Evolutionary conservation across 2,797 vertebrate species (phyloP).

Genomic region (Mormyrus proboscirostris): DNA sequence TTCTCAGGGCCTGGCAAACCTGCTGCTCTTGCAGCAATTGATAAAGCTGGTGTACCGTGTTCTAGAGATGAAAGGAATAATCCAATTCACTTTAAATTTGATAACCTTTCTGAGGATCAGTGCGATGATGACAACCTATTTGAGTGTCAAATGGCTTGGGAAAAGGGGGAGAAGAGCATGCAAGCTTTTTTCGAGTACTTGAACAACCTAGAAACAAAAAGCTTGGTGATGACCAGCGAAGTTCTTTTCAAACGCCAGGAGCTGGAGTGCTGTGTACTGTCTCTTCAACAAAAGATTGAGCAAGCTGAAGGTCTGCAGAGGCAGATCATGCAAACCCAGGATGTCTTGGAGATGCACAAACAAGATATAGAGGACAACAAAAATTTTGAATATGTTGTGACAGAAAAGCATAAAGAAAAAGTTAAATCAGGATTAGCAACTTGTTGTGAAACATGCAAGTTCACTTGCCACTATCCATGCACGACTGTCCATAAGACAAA

Average conservation of each 20-base stretch:
- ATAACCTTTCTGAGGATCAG: constrained; percentile 15
- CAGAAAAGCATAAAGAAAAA: too few species aligned
- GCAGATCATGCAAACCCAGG: constrained; percentile 6
- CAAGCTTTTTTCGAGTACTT: constrained; percentile 10
- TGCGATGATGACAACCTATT: too few species aligned
- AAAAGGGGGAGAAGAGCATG: background rate
- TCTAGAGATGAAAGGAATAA: background rate
- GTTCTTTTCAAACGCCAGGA: constrained; percentile 12
- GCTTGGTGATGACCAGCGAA: background rate
- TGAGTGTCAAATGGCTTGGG: background rate
- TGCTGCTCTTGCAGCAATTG: constrained; percentile 12
- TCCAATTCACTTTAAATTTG: constrained; percentile 28
- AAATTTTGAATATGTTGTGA: too few species aligned
- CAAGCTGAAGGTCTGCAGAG: background rate
- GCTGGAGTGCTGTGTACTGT: constrained; percentile 19
- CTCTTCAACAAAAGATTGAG: background rate
- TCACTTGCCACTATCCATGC: too few species aligned
- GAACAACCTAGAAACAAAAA: background rate
- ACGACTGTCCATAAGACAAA: too few species aligned
- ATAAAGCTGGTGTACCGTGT: constrained; percentile 9
- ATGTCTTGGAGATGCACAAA: constrained; percentile 10
- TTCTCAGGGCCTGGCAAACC: constrained; percentile 23
- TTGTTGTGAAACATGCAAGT: too few species aligned
- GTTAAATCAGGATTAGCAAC: too few species aligned
- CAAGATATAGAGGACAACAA: too few species aligned